Base-by-base conservation (phyloP, 2,888 invertebrate genomes). In the Hirtodrosophila duncani region DNA sequence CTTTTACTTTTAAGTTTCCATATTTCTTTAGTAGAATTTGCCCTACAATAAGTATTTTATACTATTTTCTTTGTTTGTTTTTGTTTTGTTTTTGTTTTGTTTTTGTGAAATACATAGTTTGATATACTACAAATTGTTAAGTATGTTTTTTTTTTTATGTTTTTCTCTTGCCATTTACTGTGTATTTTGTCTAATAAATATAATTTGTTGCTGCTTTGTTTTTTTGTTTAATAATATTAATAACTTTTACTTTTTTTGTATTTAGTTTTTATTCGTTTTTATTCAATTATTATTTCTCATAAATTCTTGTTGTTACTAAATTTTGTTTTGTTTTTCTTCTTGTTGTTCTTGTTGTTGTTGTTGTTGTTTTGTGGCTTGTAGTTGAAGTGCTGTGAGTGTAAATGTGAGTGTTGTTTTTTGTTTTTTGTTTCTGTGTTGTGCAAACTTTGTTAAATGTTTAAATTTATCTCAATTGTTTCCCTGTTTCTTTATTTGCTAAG, bases 401-500 rank as follows among this genome's bases (percentile, higher is more conserved):
- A 18, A 10, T 44, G 16, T 17, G 17, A n/a, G n/a, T n/a, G n/a
- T n/a, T n/a, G n/a, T n/a, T 33, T 20, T 18, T 18, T 4, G n/a
- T 34, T 16, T 16, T 20, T n/a, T 23, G 29, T 44, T 7, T 16
- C 7, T 59, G 38, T 48, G 33, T 29, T 43, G 23, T 62, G 13
- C 43, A 26, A 38, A 42, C 45, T 68, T 74, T 74, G 74, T 57
- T 69, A 77, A 72, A 75, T 64, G 80, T 72, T 72, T 72, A 60
- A 77, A 77, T 79, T 75, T 82, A 66, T 74, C 69, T 81, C 63
- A 78, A 79, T 79, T 83, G 72, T 82, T 81, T 81, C 83, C 83
- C 81, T 81, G 84, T 82, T 72, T 83, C 61, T 77, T 82, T 74
- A 77, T 81, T 75, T 81, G 62, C 77, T 79, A 74, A 74, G 58